These are phyloP conservation scores for Python bivittatus DNA, from an alignment of 2,113 vertebrate genomes.

Conservation along the genomic window DNA sequence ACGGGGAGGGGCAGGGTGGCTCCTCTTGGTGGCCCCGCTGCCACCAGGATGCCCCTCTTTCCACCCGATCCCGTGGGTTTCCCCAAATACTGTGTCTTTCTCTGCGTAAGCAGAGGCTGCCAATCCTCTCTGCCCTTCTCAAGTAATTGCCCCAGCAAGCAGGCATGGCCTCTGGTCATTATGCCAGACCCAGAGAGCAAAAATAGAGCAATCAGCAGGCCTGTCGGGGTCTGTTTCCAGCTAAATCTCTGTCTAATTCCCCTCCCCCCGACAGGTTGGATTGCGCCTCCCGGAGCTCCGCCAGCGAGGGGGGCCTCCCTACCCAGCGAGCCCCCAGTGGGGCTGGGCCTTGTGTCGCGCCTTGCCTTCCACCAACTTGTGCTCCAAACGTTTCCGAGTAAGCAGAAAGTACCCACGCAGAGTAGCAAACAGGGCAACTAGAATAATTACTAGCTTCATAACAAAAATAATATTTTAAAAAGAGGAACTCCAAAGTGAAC, in stretches of 20 bases:
- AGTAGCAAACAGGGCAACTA: background rate
- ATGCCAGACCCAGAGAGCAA: background rate
- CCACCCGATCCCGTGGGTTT: background rate
- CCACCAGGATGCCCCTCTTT: background rate
- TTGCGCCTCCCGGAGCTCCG: background rate
- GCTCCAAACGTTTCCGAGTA: background rate
- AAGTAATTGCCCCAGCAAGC: background rate
- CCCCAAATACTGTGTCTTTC: background rate
- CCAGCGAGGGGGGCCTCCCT: background rate
- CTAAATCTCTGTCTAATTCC: no score
- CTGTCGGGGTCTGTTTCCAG: background rate
- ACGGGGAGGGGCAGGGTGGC: background rate
- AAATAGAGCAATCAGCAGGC: background rate
- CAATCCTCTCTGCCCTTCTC: background rate
- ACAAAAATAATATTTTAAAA: background rate
- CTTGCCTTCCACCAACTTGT: background rate
- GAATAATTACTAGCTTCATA: background rate
- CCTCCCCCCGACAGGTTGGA: no score
- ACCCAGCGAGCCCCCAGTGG: no score
- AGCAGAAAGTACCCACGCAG: no score
- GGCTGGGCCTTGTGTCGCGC: no score
- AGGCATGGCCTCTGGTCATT: background rate
- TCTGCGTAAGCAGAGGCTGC: background rate
- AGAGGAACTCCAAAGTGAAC: background rate
- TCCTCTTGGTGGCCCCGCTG: background rate